Base-by-base conservation (phyloP, 2,113 vertebrate species). In the Apteryx mantelli region DNA sequence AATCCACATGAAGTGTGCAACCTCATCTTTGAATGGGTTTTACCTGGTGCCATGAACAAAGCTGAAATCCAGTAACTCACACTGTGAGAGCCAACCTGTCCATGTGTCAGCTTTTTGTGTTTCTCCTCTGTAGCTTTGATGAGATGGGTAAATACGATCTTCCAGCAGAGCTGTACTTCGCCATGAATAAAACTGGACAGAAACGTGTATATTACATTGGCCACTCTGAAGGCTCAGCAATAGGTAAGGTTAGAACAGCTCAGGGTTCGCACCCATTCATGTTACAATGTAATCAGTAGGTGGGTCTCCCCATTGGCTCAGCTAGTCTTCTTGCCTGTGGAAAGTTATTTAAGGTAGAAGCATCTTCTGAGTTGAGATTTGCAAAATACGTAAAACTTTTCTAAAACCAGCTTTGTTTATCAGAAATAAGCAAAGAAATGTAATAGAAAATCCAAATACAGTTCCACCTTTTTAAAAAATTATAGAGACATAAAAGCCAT, bases 91-190 rank as follows among this genome's bases (percentile, higher is more conserved):
- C 18, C 4, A 5, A 66, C 56, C 50, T 53, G 12, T 10, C 76
- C 25, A 53, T 63, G 9, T 78, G 58, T 26, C 80, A 61, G 18
- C 26, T 42, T 69, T 96, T 84, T 97, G 71, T 96, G 82, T 97
- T 52, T 97, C 95, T 86, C 70, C 40, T 91, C 91, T 86, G 4
- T 70, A 99, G 99, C 92, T 98, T 98, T 2, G 98, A 99, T 95
- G 99, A 99, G 77, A 98, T 99, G 98, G 99, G 99, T 50, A 98
- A 98, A 86, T 99, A 99, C 14, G 99, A 99, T 82, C 98, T 99
- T 68, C 99, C 99, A 36, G 99, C 99, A 30, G 98, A 98, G 6
- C 86, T 99, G 70, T 94, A 99, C 97, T 98, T 98, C 97, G 97
- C 99, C 95, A 96, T 99, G 93, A 98, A 99, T 92, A 98, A 97